Evolutionary conservation across 1,140 invertebrate genomes (phyloP), one percentile per base, ranked within the genome.

Genomic region (Harpegnathos saltator): DNA sequence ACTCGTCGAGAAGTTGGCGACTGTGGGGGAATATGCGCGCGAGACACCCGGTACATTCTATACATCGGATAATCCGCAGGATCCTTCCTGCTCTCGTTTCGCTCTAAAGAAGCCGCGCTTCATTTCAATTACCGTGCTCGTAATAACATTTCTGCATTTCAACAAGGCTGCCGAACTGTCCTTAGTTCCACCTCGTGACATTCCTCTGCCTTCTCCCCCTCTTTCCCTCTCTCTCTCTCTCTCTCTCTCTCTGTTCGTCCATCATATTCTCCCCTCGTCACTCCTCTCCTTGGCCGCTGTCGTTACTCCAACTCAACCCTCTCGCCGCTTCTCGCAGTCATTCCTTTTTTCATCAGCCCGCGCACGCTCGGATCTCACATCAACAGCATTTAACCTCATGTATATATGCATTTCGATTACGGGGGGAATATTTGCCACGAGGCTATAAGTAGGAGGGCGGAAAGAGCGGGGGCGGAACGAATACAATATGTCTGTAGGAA

Each of bases 401-500:
- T 89, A 89, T 90, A 90, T 87, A 90, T 89, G 88, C 85, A 90
- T 90, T 89, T 90, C 89, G 89, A 90, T 90, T 89, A 89, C 82
- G 73, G 61, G 38, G 38, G 82, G 83, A 88, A 90, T 89, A 89
- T 90, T 89, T 65, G 74, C 17, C 29, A 14, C 15, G 44, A 62
- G 56, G 33, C 61, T 24, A 29, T 48, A 38, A 29, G 38, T 29
- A 52, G 1, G 15, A 48, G 65, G 19, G 26, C 11, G 52, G 19
- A 58, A n/a, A n/a, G 19, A 14, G 48, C 24, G 50, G 22, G 14
- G 3, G 7, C 22, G 52, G 63, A 66, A 29, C 22, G 29, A 69
- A 68, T 80, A 81, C 54, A 81, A 22, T 71, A 38, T 71, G 59
- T 50, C 59, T 80, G 54, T 68, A 48, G 38, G 59, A n/a, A 56